A percentile compares a stretch with the other conserved stretches of the same genome.
Evolutionary conservation across 30 jellyfish, hydroid and myxozoan species (phyloP).

Genomic region (Calvadosia cruxmelitensis): DNA sequence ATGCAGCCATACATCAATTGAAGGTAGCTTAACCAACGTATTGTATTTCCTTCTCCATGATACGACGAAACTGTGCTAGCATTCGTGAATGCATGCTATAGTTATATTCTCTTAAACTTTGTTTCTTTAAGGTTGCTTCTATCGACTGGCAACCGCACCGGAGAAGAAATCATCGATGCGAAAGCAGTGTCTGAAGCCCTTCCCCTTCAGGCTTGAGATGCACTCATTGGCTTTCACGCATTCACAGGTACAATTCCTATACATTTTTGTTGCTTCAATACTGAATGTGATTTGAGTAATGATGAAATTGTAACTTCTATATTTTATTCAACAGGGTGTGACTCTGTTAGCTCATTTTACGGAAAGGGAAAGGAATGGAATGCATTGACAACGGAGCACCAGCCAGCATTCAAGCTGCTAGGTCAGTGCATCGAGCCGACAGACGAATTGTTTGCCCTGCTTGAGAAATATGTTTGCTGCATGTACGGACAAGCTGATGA

Average conservation of each 20-base stretch:
- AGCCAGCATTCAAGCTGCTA: background rate
- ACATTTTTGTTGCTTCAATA: background rate
- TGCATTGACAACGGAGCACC: background rate
- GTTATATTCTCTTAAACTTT: no score
- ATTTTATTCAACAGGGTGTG: background rate
- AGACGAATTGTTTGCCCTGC: background rate
- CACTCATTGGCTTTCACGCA: background rate
- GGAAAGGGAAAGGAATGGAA: background rate
- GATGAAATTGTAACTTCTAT: no score
- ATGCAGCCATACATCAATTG: no score
- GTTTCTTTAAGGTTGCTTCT: no score
- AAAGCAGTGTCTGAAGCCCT: no score
- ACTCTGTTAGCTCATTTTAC: background rate
- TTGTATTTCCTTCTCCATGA: no score
- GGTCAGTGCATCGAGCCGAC: background rate
- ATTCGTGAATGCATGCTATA: no score
- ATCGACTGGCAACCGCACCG: no score
- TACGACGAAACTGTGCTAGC: no score
- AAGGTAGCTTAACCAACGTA: no score
- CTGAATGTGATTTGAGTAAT: background rate
- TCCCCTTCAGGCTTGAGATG: no score
- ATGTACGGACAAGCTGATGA: background rate
- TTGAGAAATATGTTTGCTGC: background rate
- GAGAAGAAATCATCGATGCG: no score
- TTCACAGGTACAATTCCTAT: background rate